Conservation (phyloP, 1,140 invertebrate genomes). For the Steinernema khuongi region DNA sequence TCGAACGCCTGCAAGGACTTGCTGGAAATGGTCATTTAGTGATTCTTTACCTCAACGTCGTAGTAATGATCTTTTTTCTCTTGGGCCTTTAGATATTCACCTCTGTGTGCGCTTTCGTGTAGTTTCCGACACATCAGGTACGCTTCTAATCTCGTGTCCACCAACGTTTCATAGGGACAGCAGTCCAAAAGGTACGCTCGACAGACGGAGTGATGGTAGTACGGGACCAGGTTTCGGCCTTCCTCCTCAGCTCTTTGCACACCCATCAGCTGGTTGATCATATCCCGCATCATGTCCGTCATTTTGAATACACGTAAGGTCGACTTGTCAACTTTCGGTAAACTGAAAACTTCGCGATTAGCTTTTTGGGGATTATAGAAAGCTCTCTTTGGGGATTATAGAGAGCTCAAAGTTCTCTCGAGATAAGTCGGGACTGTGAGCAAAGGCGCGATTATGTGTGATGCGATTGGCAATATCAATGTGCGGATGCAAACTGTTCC, state of each 20-base stretch:
- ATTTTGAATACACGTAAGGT: too few relatives aligned
- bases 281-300: constrained; percentile 56
- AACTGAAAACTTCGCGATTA: too few relatives aligned
- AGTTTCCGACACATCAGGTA: constrained; percentile 52
- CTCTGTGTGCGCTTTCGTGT: constrained; percentile 56
- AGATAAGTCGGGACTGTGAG: too few relatives aligned
- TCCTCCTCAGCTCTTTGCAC: constrained; percentile 49
- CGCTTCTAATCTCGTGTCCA: constrained; percentile 50
- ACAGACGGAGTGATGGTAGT: constrained; percentile 50
- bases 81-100: constrained; percentile 49
- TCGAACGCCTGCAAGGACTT: constrained; percentile 49
- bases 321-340: too few relatives aligned
- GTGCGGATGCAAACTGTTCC: too few relatives aligned
- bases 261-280: constrained; percentile 53
- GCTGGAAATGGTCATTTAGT: neutral
- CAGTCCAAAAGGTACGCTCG: constrained; percentile 54
- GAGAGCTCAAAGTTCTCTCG: too few relatives aligned
- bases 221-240: constrained; percentile 51
- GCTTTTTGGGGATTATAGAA: too few relatives aligned
- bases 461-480: too few relatives aligned
- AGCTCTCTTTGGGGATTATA: too few relatives aligned
- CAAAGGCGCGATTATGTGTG: too few relatives aligned
- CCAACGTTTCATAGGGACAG: constrained; percentile 53
- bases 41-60: constrained; percentile 49
- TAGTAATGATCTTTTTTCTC: constrained; percentile 55